phyloP scores from a whole-genome alignment of 2,113 vertebrate species.

The Oceanites oceanicus region DNA sequence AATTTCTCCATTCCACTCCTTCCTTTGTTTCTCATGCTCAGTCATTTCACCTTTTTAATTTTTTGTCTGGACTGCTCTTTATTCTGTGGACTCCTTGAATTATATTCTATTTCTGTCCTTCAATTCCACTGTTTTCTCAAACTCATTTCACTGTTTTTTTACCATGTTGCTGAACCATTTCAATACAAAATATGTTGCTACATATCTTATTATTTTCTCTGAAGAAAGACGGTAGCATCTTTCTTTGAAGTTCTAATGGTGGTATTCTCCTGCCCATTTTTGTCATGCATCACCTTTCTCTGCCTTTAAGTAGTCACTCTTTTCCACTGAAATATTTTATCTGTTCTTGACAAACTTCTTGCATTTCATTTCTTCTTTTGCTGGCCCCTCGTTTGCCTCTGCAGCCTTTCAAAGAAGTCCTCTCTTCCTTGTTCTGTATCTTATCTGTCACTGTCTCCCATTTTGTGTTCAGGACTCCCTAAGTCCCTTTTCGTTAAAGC shows the following conservation, averaged over 20 bases:
- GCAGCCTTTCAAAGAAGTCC: not conserved
- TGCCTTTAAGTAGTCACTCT: not conserved
- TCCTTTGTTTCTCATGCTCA: not conserved
- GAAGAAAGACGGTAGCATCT: too few species aligned
- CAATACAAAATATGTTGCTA: not conserved
- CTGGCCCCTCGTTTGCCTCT: not conserved
- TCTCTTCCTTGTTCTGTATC: not conserved
- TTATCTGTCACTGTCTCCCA: not conserved
- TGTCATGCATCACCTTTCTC: not conserved
- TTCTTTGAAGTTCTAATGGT: too few species aligned
- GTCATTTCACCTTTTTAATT: not conserved
- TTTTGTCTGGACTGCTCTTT: not conserved
- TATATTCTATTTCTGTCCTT: not conserved
- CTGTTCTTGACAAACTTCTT: not conserved
- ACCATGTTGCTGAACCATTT: not conserved
- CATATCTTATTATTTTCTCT: not conserved
- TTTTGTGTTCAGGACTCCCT: not conserved
- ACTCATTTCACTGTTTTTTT: not conserved
- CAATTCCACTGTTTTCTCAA: not conserved
- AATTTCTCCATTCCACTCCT: not conserved
- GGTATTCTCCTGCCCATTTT: not conserved
- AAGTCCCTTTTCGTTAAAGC: not conserved
- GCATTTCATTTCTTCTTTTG: not conserved
- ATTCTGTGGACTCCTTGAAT: not conserved
- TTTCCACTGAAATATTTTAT: not conserved